phyloP scores from a whole-genome alignment of 2,888 invertebrate genomes.

The Meteorus cinctellus region DNA sequence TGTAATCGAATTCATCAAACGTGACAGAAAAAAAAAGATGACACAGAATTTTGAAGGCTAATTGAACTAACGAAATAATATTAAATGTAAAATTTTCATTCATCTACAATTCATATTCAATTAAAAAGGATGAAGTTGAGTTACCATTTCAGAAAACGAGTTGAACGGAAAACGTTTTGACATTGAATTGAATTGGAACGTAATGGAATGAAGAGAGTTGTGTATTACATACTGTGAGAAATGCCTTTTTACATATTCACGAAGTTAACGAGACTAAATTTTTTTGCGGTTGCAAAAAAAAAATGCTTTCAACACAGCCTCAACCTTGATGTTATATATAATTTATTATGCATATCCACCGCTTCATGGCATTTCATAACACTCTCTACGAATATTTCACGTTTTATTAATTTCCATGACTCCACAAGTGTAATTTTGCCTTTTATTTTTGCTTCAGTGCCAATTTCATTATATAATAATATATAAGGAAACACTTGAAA shows the following conservation, averaged over 20 bases:
- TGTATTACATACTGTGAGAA: neutral
- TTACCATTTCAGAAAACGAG: neutral
- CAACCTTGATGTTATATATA: neutral
- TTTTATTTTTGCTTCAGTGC: neutral
- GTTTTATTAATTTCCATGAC: neutral
- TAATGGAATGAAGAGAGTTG: neutral
- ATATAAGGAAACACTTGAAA: neutral
- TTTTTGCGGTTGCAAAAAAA: neutral
- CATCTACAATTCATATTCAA: no score
- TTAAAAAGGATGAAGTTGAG: no score
- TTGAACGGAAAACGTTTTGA: neutral
- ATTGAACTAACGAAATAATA: no score
- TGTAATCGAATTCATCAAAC: no score
- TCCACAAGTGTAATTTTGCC: neutral
- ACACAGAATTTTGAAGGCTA: no score
- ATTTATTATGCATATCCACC: neutral
- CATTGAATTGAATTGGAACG: neutral
- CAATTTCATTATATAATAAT: neutral
- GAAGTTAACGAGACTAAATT: neutral
- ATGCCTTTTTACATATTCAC: neutral
- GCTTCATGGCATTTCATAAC: conserved; percentile 6
- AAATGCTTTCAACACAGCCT: neutral
- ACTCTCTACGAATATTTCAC: conserved; percentile 1
- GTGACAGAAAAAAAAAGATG: no score
- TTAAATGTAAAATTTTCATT: no score